These are phyloP conservation scores for Archaeoteleia sp. DNA, from an alignment of 2,888 invertebrate genomes.

Conservation along the genomic window DNA sequence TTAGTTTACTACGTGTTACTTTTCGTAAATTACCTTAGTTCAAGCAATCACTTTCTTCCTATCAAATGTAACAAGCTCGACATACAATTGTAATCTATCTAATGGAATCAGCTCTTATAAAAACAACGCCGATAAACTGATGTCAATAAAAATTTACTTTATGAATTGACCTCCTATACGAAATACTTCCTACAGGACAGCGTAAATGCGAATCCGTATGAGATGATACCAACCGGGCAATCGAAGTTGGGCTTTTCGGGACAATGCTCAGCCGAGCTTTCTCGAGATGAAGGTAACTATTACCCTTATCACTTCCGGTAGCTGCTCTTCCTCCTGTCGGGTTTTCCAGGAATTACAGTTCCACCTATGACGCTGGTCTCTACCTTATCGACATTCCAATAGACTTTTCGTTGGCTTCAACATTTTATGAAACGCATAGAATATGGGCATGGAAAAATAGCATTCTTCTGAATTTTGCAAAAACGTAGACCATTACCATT, in stretches of 20 bases:
- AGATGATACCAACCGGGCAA: conserved; percentile 54
- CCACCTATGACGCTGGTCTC: conserved; percentile 60
- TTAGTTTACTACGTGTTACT: no score
- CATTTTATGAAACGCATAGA: no score
- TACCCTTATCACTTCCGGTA: conserved; percentile 68
- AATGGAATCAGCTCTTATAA: conserved; percentile 23
- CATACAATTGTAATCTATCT: conserved; percentile 45
- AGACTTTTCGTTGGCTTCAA: conserved; percentile 11
- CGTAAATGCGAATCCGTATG: conserved; percentile 5
- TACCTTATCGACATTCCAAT: conserved; percentile 67
- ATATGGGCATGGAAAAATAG: not conserved
- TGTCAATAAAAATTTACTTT: conserved; percentile 23
- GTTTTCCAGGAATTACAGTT: conserved; percentile 65
- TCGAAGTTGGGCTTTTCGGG: conserved; percentile 43
- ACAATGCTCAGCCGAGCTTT: conserved; percentile 65
- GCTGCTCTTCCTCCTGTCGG: conserved; percentile 64
- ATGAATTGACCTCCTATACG: conserved; percentile 38
- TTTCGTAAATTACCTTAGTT: conserved; percentile 30
- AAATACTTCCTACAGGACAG: conserved; percentile 16
- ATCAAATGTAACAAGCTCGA: conserved; percentile 26
- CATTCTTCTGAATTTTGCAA: not conserved
- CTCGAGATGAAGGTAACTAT: conserved; percentile 63
- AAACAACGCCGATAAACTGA: conserved; percentile 26
- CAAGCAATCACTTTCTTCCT: conserved; percentile 9
- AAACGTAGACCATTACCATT: no score